These are phyloP conservation scores for Spizaetus ornatus DNA, from an alignment of 2,113 vertebrate genomes.

Conservation along the genomic window DNA sequence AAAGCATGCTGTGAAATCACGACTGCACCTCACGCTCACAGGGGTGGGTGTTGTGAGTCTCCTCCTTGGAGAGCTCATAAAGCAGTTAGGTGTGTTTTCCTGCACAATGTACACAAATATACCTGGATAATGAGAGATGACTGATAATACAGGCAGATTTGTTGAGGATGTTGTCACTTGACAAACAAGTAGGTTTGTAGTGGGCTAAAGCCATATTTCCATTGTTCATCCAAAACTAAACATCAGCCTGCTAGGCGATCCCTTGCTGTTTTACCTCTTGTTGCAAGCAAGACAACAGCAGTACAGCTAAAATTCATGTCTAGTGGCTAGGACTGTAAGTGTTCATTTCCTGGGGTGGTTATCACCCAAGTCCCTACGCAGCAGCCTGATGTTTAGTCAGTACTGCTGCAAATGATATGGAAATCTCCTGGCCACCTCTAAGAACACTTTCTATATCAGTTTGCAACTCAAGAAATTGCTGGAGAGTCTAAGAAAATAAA, in stretches of 20 bases:
- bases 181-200: background rate
- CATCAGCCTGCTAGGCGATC: background rate
- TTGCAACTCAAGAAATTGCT: constrained; percentile 47
- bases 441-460: constrained; percentile 18
- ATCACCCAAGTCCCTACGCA: background rate
- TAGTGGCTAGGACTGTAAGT: background rate
- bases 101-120: background rate
- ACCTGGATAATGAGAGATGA: background rate
- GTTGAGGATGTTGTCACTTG: background rate
- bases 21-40: background rate
- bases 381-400: background rate
- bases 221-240: background rate
- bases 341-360: background rate
- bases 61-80: background rate
- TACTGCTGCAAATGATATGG: background rate
- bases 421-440: constrained; percentile 7
- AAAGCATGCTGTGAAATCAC: background rate
- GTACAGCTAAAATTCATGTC: background rate
- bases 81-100: background rate
- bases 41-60: background rate
- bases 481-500: constrained; percentile 40
- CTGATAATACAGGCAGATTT: background rate
- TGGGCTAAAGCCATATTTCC: background rate
- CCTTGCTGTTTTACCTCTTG: background rate
- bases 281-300: background rate